phyloP scores from a whole-genome alignment of 2,113 vertebrate genomes.

The Bubalus kerabau region DNA sequence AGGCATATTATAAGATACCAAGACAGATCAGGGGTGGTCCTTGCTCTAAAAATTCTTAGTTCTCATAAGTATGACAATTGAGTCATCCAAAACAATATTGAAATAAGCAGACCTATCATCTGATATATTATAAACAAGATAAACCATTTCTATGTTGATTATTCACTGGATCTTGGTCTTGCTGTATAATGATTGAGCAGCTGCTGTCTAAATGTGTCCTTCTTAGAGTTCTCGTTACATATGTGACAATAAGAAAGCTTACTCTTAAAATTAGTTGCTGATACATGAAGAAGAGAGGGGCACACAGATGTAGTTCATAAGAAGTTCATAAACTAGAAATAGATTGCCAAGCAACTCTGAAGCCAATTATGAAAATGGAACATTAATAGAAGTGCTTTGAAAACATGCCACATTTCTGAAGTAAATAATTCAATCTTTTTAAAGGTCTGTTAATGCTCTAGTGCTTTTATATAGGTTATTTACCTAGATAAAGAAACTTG shows the following conservation, averaged over 20 bases:
- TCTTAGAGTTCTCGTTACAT: background rate
- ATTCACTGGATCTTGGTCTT: background rate
- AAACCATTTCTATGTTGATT: background rate
- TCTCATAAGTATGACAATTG: background rate
- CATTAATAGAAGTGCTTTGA: constrained; percentile 8
- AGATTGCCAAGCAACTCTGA: background rate
- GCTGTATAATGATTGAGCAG: background rate
- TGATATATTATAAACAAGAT: background rate
- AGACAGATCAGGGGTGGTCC: background rate
- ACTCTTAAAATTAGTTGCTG: background rate
- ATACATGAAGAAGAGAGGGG: background rate
- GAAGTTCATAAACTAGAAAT: background rate
- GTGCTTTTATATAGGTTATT: background rate
- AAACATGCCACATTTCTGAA: constrained; percentile 10
- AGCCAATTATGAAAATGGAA: constrained; percentile 25
- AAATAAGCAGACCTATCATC: background rate
- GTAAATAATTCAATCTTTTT: background rate
- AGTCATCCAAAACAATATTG: background rate
- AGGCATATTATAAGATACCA: background rate
- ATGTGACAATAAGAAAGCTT: background rate
- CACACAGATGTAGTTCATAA: background rate
- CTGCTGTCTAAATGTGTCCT: background rate
- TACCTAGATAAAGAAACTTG: background rate
- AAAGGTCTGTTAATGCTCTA: background rate
- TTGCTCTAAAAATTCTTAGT: background rate